Evolutionary conservation across 2,113 vertebrate species (phyloP), one percentile per base, ranked within the genome.

Genomic region (Ia io): DNA sequence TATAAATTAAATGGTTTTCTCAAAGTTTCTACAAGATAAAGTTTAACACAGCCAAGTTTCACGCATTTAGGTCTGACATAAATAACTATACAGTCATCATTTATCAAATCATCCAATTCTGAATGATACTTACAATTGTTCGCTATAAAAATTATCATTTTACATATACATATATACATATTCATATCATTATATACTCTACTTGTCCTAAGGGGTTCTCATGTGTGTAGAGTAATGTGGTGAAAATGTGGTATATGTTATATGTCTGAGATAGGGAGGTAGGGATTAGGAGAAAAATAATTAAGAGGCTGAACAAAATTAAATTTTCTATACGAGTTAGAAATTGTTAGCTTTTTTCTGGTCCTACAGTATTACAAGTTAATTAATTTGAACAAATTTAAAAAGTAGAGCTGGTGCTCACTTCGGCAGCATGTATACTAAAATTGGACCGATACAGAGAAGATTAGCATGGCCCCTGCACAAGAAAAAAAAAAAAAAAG

Each of bases 331-430:
- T 53, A 25, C 23, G 11, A 59, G 35, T 25, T 83, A 8, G 61
- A 30, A 82, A 78, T 32, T 84, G 17, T 84, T 86, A 73, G 76
- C 2, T 40, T 59, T 20, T 32, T 35, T 20, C 79, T 69, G 22
- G 12, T 78, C 6, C 42, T 84, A 28, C 7, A 47, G 9, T 73
- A 56, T 65, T 76, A 53, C 14, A 35, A 78, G 20, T 63, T 79
- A 86, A 74, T 74, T 94, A 40, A 96, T 59, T 67, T 53, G 88
- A 94, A 95, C 1, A 92, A 88, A 78, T 61, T 53, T 77, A 6
- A 63, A 79, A 86, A 84, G 22, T n/a, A 32, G 61, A 65, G 30
- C 30, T 65, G 12, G 61, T 32, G 28, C 28, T 65, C 6, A 0
- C 61, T 65, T 65, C 5, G 13, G 61, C 13, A 32, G 30, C 61